These are phyloP conservation scores for Cheiracanthium punctorium DNA, from an alignment of 2,888 invertebrate species.

Conservation along the genomic window DNA sequence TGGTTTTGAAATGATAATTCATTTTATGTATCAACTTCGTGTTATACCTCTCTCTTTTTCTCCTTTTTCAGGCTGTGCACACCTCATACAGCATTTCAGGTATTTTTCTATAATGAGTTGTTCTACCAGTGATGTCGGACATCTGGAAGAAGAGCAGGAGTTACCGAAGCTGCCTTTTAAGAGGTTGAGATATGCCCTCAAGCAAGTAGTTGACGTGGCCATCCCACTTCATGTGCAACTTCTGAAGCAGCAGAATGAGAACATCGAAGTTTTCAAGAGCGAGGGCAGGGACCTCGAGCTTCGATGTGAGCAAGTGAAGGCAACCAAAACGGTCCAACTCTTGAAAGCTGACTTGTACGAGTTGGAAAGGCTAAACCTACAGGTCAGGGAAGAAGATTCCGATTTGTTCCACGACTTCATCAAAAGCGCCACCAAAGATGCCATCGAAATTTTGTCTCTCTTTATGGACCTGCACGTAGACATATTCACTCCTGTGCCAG, in stretches of 20 bases:
- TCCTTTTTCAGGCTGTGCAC: background rate
- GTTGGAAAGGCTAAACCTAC: conserved; percentile 37
- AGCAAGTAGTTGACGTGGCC: conserved; percentile 32
- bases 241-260: conserved; percentile 33
- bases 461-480: conserved; percentile 47
- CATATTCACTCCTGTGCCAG: conserved; percentile 34
- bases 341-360: conserved; percentile 55
- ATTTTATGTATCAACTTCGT: too few species aligned
- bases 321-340: conserved; percentile 44
- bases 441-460: conserved; percentile 28
- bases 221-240: conserved; percentile 46
- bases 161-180: conserved; percentile 40
- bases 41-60: too few species aligned
- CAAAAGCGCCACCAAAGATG: conserved; percentile 19
- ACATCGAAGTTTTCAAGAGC: conserved; percentile 30
- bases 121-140: background rate
- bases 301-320: conserved; percentile 53
- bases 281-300: background rate
- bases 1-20: too few species aligned
- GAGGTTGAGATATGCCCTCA: conserved; percentile 20
- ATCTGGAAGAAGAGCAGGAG: background rate
- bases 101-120: background rate
- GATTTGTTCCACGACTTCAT: conserved; percentile 31
- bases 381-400: conserved; percentile 42
- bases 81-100: background rate